Evolutionary conservation across 37 sponge, comb jelly and placozoan genomes (phyloP).

Genomic region (Diacarnus erythraeanus): DNA sequence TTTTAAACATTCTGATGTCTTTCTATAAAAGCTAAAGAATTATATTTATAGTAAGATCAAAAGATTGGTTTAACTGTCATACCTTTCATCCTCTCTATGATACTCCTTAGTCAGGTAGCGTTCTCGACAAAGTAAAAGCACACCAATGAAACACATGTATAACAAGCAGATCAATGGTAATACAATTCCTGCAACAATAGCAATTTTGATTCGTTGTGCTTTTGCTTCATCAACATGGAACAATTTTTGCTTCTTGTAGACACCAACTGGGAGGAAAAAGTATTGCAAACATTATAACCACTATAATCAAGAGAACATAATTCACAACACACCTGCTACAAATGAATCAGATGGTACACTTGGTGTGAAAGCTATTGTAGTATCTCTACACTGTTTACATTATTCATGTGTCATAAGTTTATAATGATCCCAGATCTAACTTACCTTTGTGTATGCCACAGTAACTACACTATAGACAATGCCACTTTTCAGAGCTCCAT

Average conservation of each 20-base stretch:
- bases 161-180: neutral
- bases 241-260: neutral
- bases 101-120: neutral
- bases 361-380: neutral
- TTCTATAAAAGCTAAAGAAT: too few relatives aligned
- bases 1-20: too few relatives aligned
- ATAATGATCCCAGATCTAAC: neutral
- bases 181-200: neutral
- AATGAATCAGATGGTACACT: constrained; percentile 27
- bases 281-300: neutral
- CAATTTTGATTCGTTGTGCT: neutral
- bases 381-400: neutral
- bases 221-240: neutral
- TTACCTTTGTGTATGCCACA: constrained; percentile 32
- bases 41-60: too few relatives aligned
- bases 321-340: neutral
- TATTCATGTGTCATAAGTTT: neutral
- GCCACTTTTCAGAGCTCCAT: constrained; percentile 21
- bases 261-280: neutral
- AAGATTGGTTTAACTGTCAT: too few relatives aligned
- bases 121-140: neutral
- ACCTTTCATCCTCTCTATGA: neutral
- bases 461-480: constrained; percentile 26
- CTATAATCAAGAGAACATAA: neutral
- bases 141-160: neutral